These are phyloP conservation scores for Napeogenes sylphis DNA, from an alignment of 2,888 invertebrate species.

Conservation along the genomic window DNA sequence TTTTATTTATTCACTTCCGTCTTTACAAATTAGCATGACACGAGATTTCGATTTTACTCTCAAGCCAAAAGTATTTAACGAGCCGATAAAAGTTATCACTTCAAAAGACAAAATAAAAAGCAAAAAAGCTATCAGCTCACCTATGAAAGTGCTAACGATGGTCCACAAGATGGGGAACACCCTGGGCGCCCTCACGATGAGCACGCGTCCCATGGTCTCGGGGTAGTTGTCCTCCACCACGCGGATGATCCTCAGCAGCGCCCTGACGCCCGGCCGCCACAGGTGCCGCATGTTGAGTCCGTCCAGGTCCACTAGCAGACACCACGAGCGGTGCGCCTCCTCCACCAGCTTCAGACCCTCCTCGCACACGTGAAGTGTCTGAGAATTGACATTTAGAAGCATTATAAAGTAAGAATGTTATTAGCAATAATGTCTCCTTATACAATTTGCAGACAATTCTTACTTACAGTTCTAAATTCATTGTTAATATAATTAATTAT, in stretches of 20 bases:
- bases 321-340: constrained; percentile 92
- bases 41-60: no score
- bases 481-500: no score
- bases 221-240: constrained; percentile 96
- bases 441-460: no score
- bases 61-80: no score
- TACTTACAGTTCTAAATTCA: no score
- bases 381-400: constrained; percentile 10
- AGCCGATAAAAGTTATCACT: no score
- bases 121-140: constrained; percentile 54
- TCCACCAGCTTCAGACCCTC: constrained; percentile 92
- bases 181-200: constrained; percentile 93
- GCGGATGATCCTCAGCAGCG: constrained; percentile 78
- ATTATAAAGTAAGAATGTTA: no score
- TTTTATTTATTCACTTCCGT: no score
- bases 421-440: no score
- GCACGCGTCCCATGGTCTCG: constrained; percentile 94
- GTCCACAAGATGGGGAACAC: constrained; percentile 98
- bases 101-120: no score
- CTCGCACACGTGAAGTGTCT: constrained; percentile 93
- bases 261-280: constrained; percentile 94
- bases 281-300: constrained; percentile 96
- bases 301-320: constrained; percentile 93
- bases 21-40: no score
- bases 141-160: constrained; percentile 94